A percentile compares a stretch with the other conserved stretches of the same genome.
phyloP scores from a whole-genome alignment of 2,797 vertebrate species.

The Sciurus vulgaris region DNA sequence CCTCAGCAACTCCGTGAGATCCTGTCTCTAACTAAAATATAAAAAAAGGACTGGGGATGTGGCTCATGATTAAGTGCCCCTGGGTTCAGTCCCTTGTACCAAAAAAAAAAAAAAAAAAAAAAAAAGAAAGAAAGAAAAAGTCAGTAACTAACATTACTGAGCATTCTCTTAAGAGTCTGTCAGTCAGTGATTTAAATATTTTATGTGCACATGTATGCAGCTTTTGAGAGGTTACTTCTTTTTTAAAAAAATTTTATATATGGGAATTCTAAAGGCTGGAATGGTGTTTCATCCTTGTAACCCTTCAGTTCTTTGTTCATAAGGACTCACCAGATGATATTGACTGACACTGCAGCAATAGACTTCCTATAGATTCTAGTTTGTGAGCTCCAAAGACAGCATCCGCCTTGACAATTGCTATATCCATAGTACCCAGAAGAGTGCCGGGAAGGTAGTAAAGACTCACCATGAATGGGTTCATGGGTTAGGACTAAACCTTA shows the following conservation, averaged over 20 bases:
- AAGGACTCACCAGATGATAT: neutral
- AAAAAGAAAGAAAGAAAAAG: too few relatives aligned
- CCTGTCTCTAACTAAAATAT: too few relatives aligned
- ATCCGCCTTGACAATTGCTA: neutral
- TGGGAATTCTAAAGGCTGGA: neutral
- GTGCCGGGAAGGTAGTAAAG: neutral
- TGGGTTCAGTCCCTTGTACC: too few relatives aligned
- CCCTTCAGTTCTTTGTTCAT: neutral
- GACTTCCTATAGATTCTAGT: neutral
- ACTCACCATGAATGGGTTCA: neutral
- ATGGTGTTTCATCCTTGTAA: constrained; percentile 5
- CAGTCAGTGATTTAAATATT: constrained; percentile 9
- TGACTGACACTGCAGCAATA: neutral
- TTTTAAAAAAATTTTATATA: neutral
- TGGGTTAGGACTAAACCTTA: neutral
- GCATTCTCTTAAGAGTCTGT: neutral
- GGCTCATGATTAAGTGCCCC: too few relatives aligned
- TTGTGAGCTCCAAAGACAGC: neutral
- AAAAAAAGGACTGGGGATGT: too few relatives aligned
- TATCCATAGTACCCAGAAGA: neutral
- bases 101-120: too few relatives aligned
- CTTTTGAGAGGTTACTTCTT: neutral
- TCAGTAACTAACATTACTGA: too few relatives aligned
- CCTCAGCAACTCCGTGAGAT: too few relatives aligned
- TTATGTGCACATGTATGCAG: neutral